Base-by-base conservation (phyloP, 1,140 invertebrate genomes). In the Diuraphis noxia region DNA sequence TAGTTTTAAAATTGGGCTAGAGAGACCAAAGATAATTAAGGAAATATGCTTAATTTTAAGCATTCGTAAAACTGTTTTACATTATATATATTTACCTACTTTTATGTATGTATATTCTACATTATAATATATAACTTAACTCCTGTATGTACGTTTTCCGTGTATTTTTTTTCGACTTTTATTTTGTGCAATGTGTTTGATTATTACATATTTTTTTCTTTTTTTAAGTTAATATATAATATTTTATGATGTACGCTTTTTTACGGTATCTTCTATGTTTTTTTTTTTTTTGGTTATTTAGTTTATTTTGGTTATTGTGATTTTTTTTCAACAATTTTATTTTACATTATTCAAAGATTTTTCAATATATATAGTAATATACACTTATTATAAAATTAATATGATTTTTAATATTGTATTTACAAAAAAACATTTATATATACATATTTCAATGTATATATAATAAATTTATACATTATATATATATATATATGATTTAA, bases 11-110 rank as follows among this genome's bases (percentile, higher is more conserved):
- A 81, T 81, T 81, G 34, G 89, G 89, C 89, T 91, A 91, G 89
- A 43, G 30, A 52, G 89, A 91, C 89, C 89, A 91, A 91, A 91
- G 89, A 82, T 91, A 91, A 82, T 91, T 91, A 91, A 91, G 89
- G 72, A 77, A 77, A 89, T 34, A 36, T 38, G 25, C 49, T 79
- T 79, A 90, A 89, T 89, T 19, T 46, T 89, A 79, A 43, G 88
- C 63, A 89, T 72, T 88, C 2, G 52, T 72, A 43, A 72, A 77
- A 72, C 41, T n/a, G 41, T 89, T 40, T 77, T 34, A 72, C 49
- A 38, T 63, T 38, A 23, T 41, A 46, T 43, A 38, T 49, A 87
- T 87, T 30, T 52, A 88, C 8, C 21, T 36, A 87, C 36, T 0
- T 88, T 63, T 30, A 72, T 63, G 41, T 41, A 63, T 63, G 17